A percentile compares a stretch with the other conserved stretches of the same genome.
These are phyloP conservation scores for Drosophila eohydei DNA, from an alignment of 2,888 invertebrate genomes.

Conservation along the genomic window DNA sequence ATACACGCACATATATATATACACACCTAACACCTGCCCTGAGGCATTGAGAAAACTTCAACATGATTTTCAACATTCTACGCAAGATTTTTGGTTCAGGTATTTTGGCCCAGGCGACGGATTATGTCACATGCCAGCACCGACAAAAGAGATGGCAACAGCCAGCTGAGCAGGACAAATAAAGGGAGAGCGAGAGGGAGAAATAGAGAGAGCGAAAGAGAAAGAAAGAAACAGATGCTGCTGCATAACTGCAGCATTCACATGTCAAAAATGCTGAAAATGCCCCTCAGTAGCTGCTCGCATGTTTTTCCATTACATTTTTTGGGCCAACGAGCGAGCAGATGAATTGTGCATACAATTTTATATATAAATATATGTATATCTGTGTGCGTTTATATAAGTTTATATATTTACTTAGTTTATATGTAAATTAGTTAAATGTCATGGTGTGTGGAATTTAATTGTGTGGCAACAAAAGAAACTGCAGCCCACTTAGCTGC, in stretches of 20 bases:
- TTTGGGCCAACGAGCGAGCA: constrained; percentile 49
- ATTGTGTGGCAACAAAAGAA: constrained; percentile 58
- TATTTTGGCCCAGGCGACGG: constrained; percentile 68
- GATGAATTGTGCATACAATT: constrained; percentile 13
- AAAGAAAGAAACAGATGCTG: constrained; percentile 18
- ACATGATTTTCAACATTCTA: constrained; percentile 75
- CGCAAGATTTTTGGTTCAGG: constrained; percentile 63
- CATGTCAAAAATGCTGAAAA: constrained; percentile 52
- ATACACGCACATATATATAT: not conserved
- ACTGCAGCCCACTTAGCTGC: constrained; percentile 54
- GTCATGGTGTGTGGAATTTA: constrained; percentile 48
- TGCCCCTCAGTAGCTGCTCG: constrained; percentile 26
- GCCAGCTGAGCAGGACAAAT: constrained; percentile 11
- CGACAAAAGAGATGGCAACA: constrained; percentile 48
- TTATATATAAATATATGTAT: constrained; percentile 19
- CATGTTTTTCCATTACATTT: constrained; percentile 47
- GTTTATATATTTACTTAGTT: constrained; percentile 38
- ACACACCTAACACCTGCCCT: constrained; percentile 38
- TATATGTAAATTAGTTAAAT: constrained; percentile 66
- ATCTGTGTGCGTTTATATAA: constrained; percentile 2
- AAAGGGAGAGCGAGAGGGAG: constrained; percentile 1
- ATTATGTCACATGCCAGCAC: constrained; percentile 73
- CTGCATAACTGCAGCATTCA: constrained; percentile 38
- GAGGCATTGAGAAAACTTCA: constrained; percentile 63
- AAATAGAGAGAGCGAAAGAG: constrained; percentile 7